Base-by-base conservation (phyloP, 1,140 invertebrate genomes). In the Microvelia longipes region DNA sequence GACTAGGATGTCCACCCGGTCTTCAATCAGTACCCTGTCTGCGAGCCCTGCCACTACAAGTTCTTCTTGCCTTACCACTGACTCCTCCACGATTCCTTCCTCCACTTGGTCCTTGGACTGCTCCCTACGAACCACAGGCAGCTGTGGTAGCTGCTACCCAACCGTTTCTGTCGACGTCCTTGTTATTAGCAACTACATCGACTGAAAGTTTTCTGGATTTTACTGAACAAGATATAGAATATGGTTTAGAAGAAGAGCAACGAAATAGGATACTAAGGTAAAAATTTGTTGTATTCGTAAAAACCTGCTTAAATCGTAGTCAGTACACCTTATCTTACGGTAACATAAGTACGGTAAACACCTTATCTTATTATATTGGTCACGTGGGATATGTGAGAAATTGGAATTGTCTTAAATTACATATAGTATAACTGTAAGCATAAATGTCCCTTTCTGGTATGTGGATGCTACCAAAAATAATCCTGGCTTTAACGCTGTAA, bases 141-240 rank as follows among this genome's bases (percentile, higher is more conserved):
- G 83, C 86, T 65, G 86, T 89, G 82, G 88, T 89, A 73, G 79
- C 83, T 61, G 82, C 83, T 66, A 87, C 86, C 74, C 86, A 88
- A 69, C 82, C 83, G 61, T 90, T 90, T 77, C 84, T 89, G 62
- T 84, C 84, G 19, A 85, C 87, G 70, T 84, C 87, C 64, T 79
- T 90, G 67, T 84, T 90, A 69, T 78, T 90, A 0, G 87, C 88
- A 1, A 85, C 88, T 1, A 83, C 87, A 0, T 89, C 87, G 0
- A 89, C 87, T 1, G 89, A 91, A 78, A 88, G 88, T 75, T 89
- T 88, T 75, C 82, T 85, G 73, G 88, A 88, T 75, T 90, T 91
- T 77, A 89, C 83, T 78, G 86, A 86, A 66, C 84, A 87, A 66
- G 89, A 90, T 70, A 87, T 91, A 11, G 83, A 88, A 71, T 87